Evolutionary conservation across 2,797 vertebrate genomes (phyloP), one percentile per base, ranked within the genome.

Genomic region (Gadopsis marmoratus): DNA sequence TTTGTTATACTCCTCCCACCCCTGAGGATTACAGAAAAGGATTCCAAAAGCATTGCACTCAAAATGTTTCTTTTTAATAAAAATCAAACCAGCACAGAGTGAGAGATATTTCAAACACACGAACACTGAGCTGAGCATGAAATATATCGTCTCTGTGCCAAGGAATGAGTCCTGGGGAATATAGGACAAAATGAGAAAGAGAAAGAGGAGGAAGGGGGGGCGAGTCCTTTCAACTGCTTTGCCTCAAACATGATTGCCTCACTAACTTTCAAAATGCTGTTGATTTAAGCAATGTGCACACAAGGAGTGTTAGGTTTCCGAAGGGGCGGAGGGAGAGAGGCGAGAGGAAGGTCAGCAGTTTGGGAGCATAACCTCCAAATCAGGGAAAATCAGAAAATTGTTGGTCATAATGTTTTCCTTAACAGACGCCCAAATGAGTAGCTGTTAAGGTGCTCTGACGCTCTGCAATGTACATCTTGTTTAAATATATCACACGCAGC

Each of bases 231-330:
- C 81, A 78, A 86, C 79, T 91, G 85, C 85, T 91, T 88, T 81
- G 53, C 86, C 85, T 91, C 79, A 85, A 90, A 93, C 83, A 77
- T 83, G 87, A 93, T 89, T 90, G 89, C 87, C 88, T 93, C 88
- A 91, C 86, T 88, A 90, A 91, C 91, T 92, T 90, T 91, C 76
- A 89, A 89, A 94, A 91, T 85, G 69, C 90, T 92, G 93, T 93
- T 92, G 90, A 91, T 93, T 94, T 91, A 93, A 93, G 92, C 89
- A 84, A 82, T 86, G 83, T 81, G 84, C 81, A 81, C 89, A 90
- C 74, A 79, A 87, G 76, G 76, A 71, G 87, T 86, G 85, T 93
- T 83, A 21, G 82, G 86, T 93, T 93, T 90, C 94, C 71, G 76
- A 68, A 71, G 45, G 62, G 69, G n/a, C 19, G 72, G 84, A 56